Evolutionary conservation across 2,888 invertebrate genomes (phyloP).

Genomic region (Cancer borealis): DNA sequence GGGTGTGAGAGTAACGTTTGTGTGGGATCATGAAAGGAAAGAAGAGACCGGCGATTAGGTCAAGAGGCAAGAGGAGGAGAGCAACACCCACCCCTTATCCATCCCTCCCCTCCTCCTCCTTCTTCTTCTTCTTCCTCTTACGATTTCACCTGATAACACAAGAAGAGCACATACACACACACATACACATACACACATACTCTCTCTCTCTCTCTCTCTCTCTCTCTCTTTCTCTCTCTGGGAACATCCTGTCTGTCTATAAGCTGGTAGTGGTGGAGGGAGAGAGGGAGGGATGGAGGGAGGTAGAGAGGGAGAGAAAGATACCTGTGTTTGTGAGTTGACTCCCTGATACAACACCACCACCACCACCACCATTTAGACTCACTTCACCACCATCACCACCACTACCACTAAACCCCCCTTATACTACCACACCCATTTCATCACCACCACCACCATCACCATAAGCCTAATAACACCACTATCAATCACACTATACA

Average conservation of each 20-base stretch:
- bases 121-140: background rate
- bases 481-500: background rate
- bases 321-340: background rate
- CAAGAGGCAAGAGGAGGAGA: background rate
- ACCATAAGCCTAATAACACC: background rate
- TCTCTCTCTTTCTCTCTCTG: slow-evolving; percentile 29
- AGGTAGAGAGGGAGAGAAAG: background rate
- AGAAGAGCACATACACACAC: background rate
- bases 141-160: background rate
- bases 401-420: background rate
- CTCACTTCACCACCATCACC: background rate
- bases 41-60: background rate
- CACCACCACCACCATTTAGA: background rate
- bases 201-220: slow-evolving; percentile 34
- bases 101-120: background rate
- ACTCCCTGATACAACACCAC: background rate
- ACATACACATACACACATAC: background rate
- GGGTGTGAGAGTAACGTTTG: background rate
- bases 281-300: background rate
- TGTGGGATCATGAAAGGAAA: background rate
- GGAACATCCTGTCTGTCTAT: background rate
- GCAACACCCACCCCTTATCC: background rate
- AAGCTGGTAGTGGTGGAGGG: background rate
- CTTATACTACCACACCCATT: background rate
- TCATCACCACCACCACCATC: background rate